Evolutionary conservation across 1,140 invertebrate genomes (phyloP).

Genomic region (Drosophila carrolli): DNA sequence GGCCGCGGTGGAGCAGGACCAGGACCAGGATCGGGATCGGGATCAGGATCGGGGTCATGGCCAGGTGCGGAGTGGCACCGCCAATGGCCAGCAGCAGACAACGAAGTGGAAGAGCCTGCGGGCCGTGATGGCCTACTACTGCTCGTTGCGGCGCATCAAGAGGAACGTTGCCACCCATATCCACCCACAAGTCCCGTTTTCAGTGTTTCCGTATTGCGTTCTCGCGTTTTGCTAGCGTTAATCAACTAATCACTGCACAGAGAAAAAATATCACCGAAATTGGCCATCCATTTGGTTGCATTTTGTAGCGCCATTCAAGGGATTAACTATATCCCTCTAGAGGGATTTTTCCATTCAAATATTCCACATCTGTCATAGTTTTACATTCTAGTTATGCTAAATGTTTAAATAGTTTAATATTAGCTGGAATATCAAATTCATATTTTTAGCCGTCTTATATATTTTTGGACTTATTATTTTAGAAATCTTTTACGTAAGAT

Average conservation of each 20-base stretch:
- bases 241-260: conserved; percentile 8
- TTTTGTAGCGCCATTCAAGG: not conserved
- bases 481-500: too few species aligned
- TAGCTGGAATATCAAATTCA: not conserved
- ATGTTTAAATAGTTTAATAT: not conserved
- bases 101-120: conserved; percentile 93
- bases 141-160: conserved; percentile 94
- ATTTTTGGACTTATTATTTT: not conserved
- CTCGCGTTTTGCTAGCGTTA: conserved; percentile 22
- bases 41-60: not conserved
- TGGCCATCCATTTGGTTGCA: not conserved
- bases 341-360: too few species aligned
- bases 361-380: too few species aligned
- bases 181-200: conserved; percentile 21
- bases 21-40: not conserved
- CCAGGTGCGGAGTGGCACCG: conserved; percentile 2
- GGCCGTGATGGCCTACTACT: conserved; percentile 94
- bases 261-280: conserved; percentile 10
- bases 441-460: not conserved
- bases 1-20: not conserved
- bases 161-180: conserved; percentile 87
- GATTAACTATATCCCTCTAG: not conserved
- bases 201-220: conserved; percentile 28
- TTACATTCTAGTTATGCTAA: too few species aligned
- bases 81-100: conserved; percentile 84